Percentiles rank a stretch among this genome's conserved stretches.
Conservation (phyloP, 2,113 vertebrate species). For the Oxygymnocypris stewartii region DNA sequence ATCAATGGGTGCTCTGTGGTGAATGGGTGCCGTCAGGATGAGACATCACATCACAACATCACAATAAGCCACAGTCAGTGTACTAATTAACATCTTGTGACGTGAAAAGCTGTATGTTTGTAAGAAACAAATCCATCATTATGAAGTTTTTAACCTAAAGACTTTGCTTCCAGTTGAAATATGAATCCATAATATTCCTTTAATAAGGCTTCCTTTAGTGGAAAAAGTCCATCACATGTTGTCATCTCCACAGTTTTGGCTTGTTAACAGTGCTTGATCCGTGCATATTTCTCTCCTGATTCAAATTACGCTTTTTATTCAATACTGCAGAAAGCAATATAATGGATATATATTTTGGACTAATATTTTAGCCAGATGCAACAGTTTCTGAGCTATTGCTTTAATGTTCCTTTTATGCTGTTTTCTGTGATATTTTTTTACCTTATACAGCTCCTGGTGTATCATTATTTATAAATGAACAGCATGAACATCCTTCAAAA, state of each 20-base stretch:
- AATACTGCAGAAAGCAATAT: neutral
- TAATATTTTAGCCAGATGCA: neutral
- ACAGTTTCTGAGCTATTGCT: neutral
- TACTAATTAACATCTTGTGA: too few relatives aligned
- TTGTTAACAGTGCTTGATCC: neutral
- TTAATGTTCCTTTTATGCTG: neutral
- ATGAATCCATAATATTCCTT: neutral
- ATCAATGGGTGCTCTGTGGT: neutral
- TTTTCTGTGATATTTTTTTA: neutral
- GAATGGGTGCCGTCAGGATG: neutral
- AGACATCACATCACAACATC: neutral
- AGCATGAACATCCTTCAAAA: neutral
- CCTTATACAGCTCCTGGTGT: neutral
- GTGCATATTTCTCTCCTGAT: neutral
- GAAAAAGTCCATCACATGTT: neutral
- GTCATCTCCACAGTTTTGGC: neutral
- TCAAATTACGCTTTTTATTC: neutral
- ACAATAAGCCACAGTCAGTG: neutral
- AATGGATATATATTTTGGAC: neutral
- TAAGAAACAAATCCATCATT: neutral
- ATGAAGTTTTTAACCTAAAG: neutral
- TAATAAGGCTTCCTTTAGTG: neutral
- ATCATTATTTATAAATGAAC: neutral
- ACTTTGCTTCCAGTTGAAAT: too few relatives aligned
- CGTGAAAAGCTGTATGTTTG: neutral